These are phyloP conservation scores for Cochlearius cochlearius DNA, from an alignment of 2,113 vertebrate species.

Conservation along the genomic window DNA sequence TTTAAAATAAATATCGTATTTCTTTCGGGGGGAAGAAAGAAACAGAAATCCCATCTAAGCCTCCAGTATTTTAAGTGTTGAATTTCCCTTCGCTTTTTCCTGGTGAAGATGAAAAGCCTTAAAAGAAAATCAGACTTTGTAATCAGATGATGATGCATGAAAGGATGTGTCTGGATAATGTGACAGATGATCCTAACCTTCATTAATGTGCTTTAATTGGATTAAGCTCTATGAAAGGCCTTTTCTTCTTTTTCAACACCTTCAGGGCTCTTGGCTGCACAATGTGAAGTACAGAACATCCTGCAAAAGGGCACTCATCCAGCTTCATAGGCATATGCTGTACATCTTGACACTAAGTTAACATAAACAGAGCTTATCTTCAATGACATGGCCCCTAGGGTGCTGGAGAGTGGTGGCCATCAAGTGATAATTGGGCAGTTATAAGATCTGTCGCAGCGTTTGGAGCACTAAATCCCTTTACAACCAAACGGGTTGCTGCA, in stretches of 20 bases:
- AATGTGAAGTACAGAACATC: constrained; percentile 28
- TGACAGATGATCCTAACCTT: constrained; percentile 62
- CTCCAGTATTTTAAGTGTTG: not conserved
- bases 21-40: not conserved
- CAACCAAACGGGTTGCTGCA: not conserved
- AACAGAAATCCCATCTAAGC: not conserved
- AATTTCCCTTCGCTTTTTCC: constrained; percentile 24
- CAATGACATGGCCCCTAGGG: constrained; percentile 27
- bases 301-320: constrained; percentile 39
- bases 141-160: constrained; percentile 53
- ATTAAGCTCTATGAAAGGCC: constrained; percentile 54
- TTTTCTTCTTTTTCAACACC: constrained; percentile 54
- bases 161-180: constrained; percentile 53
- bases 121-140: constrained; percentile 30
- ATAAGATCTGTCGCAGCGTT: constrained; percentile 31
- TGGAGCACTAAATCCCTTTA: constrained; percentile 4
- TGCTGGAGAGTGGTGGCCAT: constrained; percentile 6
- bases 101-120: constrained; percentile 17
- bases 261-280: constrained; percentile 33
- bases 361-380: constrained; percentile 41
- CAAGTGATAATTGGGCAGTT: constrained; percentile 49
- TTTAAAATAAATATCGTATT: not conserved
- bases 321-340: constrained; percentile 31
- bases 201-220: constrained; percentile 66
- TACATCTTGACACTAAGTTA: constrained; percentile 45